Evolutionary conservation across 2,888 invertebrate species (phyloP).

Genomic region (Cordilura impudica): DNA sequence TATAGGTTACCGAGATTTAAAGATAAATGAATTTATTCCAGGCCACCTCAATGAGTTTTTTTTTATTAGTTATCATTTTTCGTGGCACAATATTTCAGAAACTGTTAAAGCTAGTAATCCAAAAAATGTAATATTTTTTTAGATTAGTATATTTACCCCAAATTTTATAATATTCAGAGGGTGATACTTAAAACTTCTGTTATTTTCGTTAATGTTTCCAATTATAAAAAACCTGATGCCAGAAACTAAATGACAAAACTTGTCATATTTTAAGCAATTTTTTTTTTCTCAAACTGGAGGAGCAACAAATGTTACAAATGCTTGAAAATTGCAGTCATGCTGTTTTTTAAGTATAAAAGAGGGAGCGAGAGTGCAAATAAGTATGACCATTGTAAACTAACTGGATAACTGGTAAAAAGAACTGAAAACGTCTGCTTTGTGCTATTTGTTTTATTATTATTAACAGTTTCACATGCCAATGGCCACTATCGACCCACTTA

Average conservation of each 20-base stretch:
- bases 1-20: too few relatives aligned
- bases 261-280: slow-evolving; percentile 46
- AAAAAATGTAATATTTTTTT: too few relatives aligned
- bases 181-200: too few relatives aligned
- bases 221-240: too few relatives aligned
- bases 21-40: too few relatives aligned
- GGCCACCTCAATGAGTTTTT: too few relatives aligned
- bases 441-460: neutral
- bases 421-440: slow-evolving; percentile 27
- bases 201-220: too few relatives aligned
- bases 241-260: slow-evolving; percentile 41
- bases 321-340: slow-evolving; percentile 47
- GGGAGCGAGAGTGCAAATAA: slow-evolving; percentile 34
- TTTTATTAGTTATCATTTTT: too few relatives aligned
- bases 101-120: too few relatives aligned
- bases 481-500: slow-evolving; percentile 65
- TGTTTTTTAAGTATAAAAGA: slow-evolving; percentile 36
- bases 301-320: slow-evolving; percentile 56
- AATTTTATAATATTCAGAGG: too few relatives aligned
- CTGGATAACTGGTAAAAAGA: neutral
- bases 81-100: too few relatives aligned
- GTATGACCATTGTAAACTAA: slow-evolving; percentile 33
- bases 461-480: slow-evolving; percentile 55
- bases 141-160: too few relatives aligned
- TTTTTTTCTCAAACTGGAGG: slow-evolving; percentile 45